Base-by-base conservation (phyloP, 2,797 vertebrate species). In the Peromyscus nudipes region DNA sequence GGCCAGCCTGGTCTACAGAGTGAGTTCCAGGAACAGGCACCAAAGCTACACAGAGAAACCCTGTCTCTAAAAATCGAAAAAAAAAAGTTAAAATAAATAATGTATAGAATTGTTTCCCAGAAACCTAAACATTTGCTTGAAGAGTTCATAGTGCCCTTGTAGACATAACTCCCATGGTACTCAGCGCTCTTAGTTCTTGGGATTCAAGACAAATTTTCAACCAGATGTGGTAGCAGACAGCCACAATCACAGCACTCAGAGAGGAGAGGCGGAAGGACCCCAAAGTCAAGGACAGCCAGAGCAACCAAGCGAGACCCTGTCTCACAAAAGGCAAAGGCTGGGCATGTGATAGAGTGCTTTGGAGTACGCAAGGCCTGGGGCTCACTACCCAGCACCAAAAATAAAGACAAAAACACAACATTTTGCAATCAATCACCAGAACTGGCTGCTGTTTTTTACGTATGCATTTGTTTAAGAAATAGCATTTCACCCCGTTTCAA, bases 61-160 rank as follows among this genome's bases (percentile, higher is more conserved):
- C 52, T 52, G 52, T 52, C 52, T 52, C 13, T 10, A 49, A 49
- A 49, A 52, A 52, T 3, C 52, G 4, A 52, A 52, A 52, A 52
- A 52, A 2, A 52, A 52, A 52, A 52, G 98, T 98, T 98, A 98
- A 98, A 97, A 98, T 97, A 13, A 98, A 55, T 97, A 95, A 11
- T 29, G 95, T 96, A 95, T 16, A 73, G 96, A 97, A 96, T 49
- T 93, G 67, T 97, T 97, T 97, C 97, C 98, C 98, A 98, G 97
- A 96, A 98, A 97, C 96, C 92, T 97, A 97, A 67, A 98, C 94
- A 97, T 97, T 98, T 98, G 97, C 98, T 98, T 76, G 91, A 95
- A 98, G 98, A 98, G 98, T 98, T 97, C 14, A 6, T 13, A 97
- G 95, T 57, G 96, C 73, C 69, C 82, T 94, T 95, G 92, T 52